Base-by-base conservation (phyloP, 2,797 vertebrate species). In the Malacoraja senta region DNA sequence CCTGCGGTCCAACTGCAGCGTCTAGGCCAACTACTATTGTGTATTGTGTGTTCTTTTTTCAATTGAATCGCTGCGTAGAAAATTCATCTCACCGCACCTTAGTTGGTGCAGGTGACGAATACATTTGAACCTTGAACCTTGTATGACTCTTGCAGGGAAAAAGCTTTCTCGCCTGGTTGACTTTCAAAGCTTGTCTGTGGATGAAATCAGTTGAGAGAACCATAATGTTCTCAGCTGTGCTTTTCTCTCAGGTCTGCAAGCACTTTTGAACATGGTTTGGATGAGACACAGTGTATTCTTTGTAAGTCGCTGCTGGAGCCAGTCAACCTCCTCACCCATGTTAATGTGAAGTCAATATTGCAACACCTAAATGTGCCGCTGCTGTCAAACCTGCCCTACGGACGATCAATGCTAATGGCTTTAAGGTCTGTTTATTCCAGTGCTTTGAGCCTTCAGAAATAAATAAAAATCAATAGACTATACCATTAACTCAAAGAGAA, bases 381-480 rank as follows among this genome's bases (percentile, higher is more conserved):
- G 21, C 35, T 58, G 68, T 92, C 68, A 74, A 13, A 17, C 26
- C 2, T 58, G 35, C 6, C 32, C 71, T 53, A 26, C 38, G 19
- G 7, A 74, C 74, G 38, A 92, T 92, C 90, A 76, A 92, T 74
- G 90, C 58, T 74, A 76, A 76, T 74, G 65, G 71, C 32, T 68
- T 88, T 35, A 68, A 88, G 65, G n/a, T 68, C n/a, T 92, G 90
- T 17, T 74, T 35, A n/a, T 92, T 91, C 32, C 12, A 19, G 90
- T 91, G 21, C 19, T 13, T 74, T 92, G 90, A 92, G 71, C 72
- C 71, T 58, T 92, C 35, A 76, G 26, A 24, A 76, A 76, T 68
- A 92, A 44, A 76, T 24, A 68, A 74, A 91, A 91, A 74, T 92
- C 71, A 92, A 92, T 92, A 38, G 15, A 92, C 29, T 53, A 74